phyloP scores from a whole-genome alignment of 2,888 invertebrate species.

The Xanthorhoe designata region DNA sequence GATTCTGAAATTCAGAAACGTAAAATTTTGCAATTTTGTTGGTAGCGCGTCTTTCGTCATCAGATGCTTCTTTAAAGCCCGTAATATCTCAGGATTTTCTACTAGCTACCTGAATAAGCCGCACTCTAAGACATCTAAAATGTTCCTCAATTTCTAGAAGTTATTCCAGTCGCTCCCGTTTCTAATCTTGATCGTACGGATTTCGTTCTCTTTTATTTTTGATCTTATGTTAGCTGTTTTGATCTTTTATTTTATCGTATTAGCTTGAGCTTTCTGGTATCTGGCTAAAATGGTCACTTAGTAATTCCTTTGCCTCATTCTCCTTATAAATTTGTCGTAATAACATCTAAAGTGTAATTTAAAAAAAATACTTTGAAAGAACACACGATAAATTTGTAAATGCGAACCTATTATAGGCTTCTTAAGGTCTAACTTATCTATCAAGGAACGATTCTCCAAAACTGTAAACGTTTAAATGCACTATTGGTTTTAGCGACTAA shows the following conservation, averaged over 20 bases:
- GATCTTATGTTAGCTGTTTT: slow-evolving; percentile 13
- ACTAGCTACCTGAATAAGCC: slow-evolving; percentile 25
- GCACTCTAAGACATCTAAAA: slow-evolving; percentile 20
- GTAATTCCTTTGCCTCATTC: too few species aligned
- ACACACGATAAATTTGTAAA: too few species aligned
- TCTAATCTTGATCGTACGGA: slow-evolving; percentile 16
- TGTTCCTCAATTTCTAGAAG: slow-evolving; percentile 20
- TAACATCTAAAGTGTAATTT: too few species aligned
- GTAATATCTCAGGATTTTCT: slow-evolving; percentile 27
- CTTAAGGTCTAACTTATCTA: too few species aligned
- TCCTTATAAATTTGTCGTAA: too few species aligned
- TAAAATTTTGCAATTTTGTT: background rate
- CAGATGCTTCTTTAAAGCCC: slow-evolving; percentile 7
- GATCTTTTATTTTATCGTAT: slow-evolving; percentile 4
- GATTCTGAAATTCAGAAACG: background rate
- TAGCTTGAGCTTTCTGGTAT: background rate
- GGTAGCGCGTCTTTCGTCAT: background rate
- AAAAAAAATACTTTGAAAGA: too few species aligned
- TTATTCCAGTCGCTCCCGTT: slow-evolving; percentile 13
- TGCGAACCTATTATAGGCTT: too few species aligned
- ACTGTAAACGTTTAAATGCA: too few species aligned
- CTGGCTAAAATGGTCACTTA: background rate
- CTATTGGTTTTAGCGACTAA: too few species aligned
- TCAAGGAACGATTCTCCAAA: too few species aligned
- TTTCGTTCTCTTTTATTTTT: slow-evolving; percentile 16